Evolutionary conservation across 2,797 vertebrate genomes (phyloP).

Genomic region (Epinephelus malabaricus): DNA sequence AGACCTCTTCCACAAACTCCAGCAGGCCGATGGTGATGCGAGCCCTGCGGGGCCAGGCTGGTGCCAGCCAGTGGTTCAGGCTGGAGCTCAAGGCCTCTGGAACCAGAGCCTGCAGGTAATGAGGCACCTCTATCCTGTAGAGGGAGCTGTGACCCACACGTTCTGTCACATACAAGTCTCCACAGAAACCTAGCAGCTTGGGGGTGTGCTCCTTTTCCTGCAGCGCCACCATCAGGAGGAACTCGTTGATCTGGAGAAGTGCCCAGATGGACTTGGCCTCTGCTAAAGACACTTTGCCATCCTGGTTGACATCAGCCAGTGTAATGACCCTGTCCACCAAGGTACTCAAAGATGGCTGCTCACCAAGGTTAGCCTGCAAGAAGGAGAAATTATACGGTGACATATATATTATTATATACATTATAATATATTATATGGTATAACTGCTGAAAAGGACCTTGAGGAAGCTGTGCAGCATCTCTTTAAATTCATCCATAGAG

Average conservation of each 20-base stretch:
- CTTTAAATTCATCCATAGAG: conserved; percentile 96
- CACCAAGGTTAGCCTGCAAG: conserved; percentile 92
- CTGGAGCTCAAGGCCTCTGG: conserved; percentile 86
- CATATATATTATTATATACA: background rate
- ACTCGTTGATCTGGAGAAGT: conserved; percentile 94
- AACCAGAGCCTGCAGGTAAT: conserved; percentile 89
- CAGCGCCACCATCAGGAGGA: conserved; percentile 94
- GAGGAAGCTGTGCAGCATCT: conserved; percentile 95
- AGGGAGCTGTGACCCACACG: conserved; percentile 89
- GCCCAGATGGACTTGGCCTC: conserved; percentile 98
- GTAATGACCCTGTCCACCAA: conserved; percentile 91
- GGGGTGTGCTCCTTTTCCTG: conserved; percentile 95
- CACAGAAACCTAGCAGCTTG: conserved; percentile 94
- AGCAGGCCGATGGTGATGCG: conserved; percentile 96
- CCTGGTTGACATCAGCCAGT: conserved; percentile 93
- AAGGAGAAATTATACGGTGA: background rate
- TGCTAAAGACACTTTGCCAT: conserved; percentile 93
- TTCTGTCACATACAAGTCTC: conserved; percentile 95
- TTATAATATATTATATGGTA: background rate
- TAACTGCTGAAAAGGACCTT: conserved; percentile 85
- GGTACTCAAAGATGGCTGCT: conserved; percentile 89
- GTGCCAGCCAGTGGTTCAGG: conserved; percentile 95
- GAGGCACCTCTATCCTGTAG: conserved; percentile 87
- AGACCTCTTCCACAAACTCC: conserved; percentile 98
- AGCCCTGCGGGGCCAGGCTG: conserved; percentile 94